Percentiles rank a stretch among this genome's conserved stretches.
These are phyloP conservation scores for Gymnobelideus leadbeateri DNA, from an alignment of 2,113 vertebrate genomes.

Conservation along the genomic window DNA sequence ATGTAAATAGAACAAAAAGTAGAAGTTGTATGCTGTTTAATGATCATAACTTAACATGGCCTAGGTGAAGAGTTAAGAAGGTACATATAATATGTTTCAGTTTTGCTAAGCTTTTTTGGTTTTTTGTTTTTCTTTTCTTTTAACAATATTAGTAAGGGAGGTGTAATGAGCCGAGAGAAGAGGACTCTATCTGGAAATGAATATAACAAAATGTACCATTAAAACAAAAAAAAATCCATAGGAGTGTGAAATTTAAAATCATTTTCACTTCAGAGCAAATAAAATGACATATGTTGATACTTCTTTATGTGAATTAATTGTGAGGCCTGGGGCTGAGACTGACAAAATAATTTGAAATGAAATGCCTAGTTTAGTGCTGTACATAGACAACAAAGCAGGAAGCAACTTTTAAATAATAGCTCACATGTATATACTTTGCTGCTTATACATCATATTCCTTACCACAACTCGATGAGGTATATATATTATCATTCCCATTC, in stretches of 20 bases:
- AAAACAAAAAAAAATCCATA: background rate
- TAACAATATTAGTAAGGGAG: background rate
- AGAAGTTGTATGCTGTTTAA: background rate
- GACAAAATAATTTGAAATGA: slow-evolving; percentile 21
- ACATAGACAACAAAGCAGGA: background rate
- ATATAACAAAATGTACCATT: background rate
- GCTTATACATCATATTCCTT: background rate
- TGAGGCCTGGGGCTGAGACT: slow-evolving; percentile 22
- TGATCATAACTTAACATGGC: background rate
- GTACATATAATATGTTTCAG: too few species aligned
- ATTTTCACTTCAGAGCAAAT: background rate
- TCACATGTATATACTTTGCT: background rate
- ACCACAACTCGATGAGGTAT: background rate
- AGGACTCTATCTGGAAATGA: background rate
- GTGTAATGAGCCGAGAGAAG: background rate
- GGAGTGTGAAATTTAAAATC: background rate
- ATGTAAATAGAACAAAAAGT: background rate
- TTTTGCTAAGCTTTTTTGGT: too few species aligned
- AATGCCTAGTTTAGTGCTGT: background rate
- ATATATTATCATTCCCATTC: background rate
- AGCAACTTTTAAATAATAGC: background rate
- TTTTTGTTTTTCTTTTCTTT: background rate
- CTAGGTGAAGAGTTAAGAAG: too few species aligned
- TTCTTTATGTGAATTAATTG: background rate
- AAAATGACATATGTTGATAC: background rate